Conservation (phyloP, 2,113 vertebrate species). For the Mustela lutreola region DNA sequence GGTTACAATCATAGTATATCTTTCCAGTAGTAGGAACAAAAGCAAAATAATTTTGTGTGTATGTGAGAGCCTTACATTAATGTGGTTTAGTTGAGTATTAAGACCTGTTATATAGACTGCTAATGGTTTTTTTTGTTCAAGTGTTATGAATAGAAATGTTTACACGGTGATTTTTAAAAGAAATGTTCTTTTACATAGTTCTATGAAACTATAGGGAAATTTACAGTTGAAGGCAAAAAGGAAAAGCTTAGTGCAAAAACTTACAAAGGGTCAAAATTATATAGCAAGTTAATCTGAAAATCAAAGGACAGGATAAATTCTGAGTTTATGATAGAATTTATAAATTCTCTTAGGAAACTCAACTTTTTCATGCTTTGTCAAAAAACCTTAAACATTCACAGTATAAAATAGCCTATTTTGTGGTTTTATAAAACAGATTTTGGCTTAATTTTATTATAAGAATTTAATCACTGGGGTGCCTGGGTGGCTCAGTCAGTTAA, state of each 20-base stretch:
- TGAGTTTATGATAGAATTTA: too few relatives aligned
- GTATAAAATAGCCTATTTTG: neutral
- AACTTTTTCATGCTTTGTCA: neutral
- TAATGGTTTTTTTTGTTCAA: neutral
- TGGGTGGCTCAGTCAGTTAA: neutral
- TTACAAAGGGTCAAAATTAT: constrained; percentile 1
- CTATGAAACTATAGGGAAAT: neutral
- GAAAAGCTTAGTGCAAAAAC: neutral
- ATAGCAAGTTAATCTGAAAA: neutral
- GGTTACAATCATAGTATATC: neutral
- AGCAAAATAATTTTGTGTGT: constrained; percentile 29
- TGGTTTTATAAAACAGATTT: constrained; percentile 11
- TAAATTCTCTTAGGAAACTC: neutral
- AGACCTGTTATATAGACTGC: neutral
- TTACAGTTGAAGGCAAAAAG: neutral
- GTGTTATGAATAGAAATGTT: constrained; percentile 6
- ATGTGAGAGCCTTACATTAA: constrained; percentile 16
- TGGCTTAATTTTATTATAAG: neutral
- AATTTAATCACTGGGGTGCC: neutral
- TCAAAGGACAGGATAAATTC: neutral
- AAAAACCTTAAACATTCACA: neutral
- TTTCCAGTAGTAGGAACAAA: neutral
- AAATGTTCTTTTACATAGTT: neutral
- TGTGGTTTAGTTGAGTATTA: constrained; percentile 1
- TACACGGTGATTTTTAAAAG: constrained; percentile 5